These are phyloP conservation scores for Physocephala rufipes DNA, from an alignment of 2,888 invertebrate genomes.

Conservation along the genomic window DNA sequence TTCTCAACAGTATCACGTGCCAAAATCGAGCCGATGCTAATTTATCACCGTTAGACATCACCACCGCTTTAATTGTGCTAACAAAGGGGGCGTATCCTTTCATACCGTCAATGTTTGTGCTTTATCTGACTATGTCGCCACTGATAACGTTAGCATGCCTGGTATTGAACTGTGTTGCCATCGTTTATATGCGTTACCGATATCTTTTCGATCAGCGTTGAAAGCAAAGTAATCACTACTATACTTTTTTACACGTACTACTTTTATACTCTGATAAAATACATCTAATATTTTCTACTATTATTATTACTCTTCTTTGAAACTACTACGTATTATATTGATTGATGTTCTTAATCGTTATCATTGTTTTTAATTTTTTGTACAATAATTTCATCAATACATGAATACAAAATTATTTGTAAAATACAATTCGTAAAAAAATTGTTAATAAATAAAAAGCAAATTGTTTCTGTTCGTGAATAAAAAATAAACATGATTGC, in stretches of 20 bases:
- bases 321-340: not conserved
- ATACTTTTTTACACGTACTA: not conserved
- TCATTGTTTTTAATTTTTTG: no score
- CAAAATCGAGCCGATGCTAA: conserved; percentile 45
- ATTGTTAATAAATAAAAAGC: no score
- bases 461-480: no score
- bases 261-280: not conserved
- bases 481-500: no score
- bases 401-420: no score
- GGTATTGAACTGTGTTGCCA: conserved; percentile 57
- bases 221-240: not conserved
- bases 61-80: conserved; percentile 56
- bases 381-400: no score
- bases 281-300: no score
- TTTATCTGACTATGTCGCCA: conserved; percentile 62
- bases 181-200: conserved; percentile 55
- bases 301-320: not conserved
- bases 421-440: no score
- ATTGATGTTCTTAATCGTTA: not conserved
- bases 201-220: conserved; percentile 45
- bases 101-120: conserved; percentile 59
- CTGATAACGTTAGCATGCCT: conserved; percentile 61
- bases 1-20: conserved; percentile 53
- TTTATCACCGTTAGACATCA: conserved; percentile 45
- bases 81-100: conserved; percentile 62